Percentiles rank a stretch among this genome's conserved stretches.
Conservation (phyloP, 2,888 invertebrate species). For the Netelia fuscicornis region DNA sequence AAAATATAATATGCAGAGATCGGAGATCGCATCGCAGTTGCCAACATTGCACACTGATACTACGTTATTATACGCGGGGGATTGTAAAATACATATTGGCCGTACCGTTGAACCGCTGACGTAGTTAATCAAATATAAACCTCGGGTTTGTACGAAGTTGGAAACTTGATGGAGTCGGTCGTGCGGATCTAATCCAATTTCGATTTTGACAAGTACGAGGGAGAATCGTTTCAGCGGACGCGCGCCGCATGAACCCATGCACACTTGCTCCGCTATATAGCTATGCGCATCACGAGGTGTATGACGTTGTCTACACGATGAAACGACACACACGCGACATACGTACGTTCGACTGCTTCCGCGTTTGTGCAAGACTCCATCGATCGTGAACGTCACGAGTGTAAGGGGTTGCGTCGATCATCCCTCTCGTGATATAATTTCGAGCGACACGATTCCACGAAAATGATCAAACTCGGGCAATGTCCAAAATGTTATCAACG, state of each 20-base stretch:
- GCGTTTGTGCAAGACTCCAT: neutral
- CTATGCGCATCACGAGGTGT: neutral
- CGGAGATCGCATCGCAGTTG: slow-evolving; percentile 46
- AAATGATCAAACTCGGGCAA: slow-evolving; percentile 11
- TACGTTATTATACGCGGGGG: slow-evolving; percentile 12
- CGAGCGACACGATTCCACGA: slow-evolving; percentile 5
- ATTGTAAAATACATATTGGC: slow-evolving; percentile 36
- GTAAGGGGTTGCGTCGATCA: neutral
- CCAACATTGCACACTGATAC: slow-evolving; percentile 49
- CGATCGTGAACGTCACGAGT: neutral
- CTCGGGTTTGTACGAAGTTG: slow-evolving; percentile 75
- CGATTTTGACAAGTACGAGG: slow-evolving; percentile 68
- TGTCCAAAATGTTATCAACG: neutral
- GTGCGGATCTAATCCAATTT: slow-evolving; percentile 78
- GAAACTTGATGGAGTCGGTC: slow-evolving; percentile 78
- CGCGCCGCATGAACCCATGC: slow-evolving; percentile 9
- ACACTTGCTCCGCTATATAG: neutral
- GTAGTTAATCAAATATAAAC: slow-evolving; percentile 79
- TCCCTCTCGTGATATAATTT: slow-evolving; percentile 20
- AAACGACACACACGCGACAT: slow-evolving; percentile 35
- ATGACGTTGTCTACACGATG: neutral
- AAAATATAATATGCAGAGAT: neutral
- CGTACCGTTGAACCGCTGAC: slow-evolving; percentile 26
- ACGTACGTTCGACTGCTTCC: slow-evolving; percentile 29
- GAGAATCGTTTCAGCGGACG: neutral